These are phyloP conservation scores for Ceyx cyanopectus DNA, from an alignment of 2,113 vertebrate species.

Conservation along the genomic window DNA sequence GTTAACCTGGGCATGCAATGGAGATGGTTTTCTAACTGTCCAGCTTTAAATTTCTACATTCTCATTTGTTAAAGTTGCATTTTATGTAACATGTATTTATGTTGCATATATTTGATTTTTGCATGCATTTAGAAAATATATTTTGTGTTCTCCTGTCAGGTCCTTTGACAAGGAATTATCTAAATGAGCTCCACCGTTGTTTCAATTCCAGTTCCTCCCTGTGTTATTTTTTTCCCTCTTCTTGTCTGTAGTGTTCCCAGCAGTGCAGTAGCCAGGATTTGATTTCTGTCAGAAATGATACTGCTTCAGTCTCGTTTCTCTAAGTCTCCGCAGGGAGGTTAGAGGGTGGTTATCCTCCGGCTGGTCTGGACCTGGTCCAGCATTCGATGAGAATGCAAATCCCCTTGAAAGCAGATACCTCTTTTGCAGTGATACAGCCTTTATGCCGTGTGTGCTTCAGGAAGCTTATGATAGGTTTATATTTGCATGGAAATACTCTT, in stretches of 20 bases:
- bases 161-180: slow-evolving; percentile 17
- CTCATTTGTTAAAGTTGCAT: not conserved
- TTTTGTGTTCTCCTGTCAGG: not conserved
- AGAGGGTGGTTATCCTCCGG: slow-evolving; percentile 58
- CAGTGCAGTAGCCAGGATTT: slow-evolving; percentile 66
- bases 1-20: not conserved
- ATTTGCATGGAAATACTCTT: not conserved
- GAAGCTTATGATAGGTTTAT: slow-evolving; percentile 30
- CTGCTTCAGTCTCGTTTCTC: slow-evolving; percentile 62
- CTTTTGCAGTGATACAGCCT: slow-evolving; percentile 15
- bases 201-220: slow-evolving; percentile 35
- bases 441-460: not conserved
- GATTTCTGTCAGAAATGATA: slow-evolving; percentile 75
- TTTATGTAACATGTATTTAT: not conserved
- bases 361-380: slow-evolving; percentile 65
- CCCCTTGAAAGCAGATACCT: slow-evolving; percentile 68
- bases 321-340: slow-evolving; percentile 57
- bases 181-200: slow-evolving; percentile 20
- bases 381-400: slow-evolving; percentile 70
- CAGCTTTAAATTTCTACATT: not conserved
- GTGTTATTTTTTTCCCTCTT: not conserved
- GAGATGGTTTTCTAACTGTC: not conserved
- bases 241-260: slow-evolving; percentile 60
- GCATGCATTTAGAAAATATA: not conserved
- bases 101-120: not conserved